These are phyloP conservation scores for Sebastes itinus DNA, from an alignment of 2,797 vertebrate species.

Conservation along the genomic window DNA sequence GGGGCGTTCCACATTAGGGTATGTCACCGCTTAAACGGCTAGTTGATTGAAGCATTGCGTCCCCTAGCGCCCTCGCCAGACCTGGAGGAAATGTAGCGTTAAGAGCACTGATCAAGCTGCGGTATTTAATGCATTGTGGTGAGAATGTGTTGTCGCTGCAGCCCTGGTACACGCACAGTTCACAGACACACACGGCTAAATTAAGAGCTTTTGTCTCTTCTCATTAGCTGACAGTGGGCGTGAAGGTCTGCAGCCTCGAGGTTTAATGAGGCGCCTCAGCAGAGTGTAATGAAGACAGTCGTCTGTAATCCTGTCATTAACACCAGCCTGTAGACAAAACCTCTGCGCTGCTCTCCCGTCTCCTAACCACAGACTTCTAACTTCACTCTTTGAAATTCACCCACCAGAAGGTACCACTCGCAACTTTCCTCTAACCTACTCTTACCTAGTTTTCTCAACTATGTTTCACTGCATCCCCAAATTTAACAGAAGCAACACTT, in stretches of 20 bases:
- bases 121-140: not conserved
- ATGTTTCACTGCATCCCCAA: not conserved
- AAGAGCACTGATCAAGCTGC: not conserved
- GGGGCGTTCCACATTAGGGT: too few species aligned
- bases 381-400: not conserved
- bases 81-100: too few species aligned
- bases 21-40: fast-evolving
- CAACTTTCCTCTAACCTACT: not conserved
- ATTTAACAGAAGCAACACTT: not conserved
- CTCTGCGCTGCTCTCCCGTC: not conserved
- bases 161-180: not conserved
- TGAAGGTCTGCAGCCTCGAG: constrained; percentile 9
- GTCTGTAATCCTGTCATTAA: constrained; percentile 43
- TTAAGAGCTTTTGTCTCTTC: not conserved
- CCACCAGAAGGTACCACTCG: not conserved
- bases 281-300: not conserved
- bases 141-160: not conserved
- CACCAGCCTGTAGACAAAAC: not conserved
- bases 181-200: not conserved
- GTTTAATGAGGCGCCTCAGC: constrained; percentile 29
- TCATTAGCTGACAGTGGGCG: constrained; percentile 10
- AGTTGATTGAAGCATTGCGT: too few species aligned
- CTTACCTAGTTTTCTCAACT: not conserved
- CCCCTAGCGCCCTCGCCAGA: too few species aligned
- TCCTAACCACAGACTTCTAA: not conserved